A percentile compares a stretch with the other conserved stretches of the same genome.
Evolutionary conservation across 2,113 vertebrate species (phyloP).

Genomic region (Platanista minor): DNA sequence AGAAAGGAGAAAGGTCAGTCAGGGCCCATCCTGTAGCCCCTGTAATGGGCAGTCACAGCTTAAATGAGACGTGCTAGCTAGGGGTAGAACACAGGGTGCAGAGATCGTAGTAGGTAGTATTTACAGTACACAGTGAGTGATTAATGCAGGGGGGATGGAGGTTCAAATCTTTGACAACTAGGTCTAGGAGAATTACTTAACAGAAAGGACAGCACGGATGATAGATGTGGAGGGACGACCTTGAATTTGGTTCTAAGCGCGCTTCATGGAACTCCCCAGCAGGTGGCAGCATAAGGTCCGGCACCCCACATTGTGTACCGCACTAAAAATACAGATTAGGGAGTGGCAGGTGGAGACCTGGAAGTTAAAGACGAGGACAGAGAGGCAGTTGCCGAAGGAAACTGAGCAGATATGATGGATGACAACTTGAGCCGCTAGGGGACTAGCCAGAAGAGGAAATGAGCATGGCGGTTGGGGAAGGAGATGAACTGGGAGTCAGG

Average conservation of each 20-base stretch:
- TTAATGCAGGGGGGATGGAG: too few relatives aligned
- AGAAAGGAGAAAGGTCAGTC: not conserved
- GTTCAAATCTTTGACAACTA: not conserved
- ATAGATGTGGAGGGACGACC: not conserved
- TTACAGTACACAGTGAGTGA: not conserved
- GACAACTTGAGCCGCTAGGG: not conserved
- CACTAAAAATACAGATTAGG: not conserved
- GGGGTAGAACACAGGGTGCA: not conserved
- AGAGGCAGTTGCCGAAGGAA: not conserved
- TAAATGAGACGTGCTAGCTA: not conserved
- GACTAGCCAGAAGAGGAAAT: not conserved
- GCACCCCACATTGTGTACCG: not conserved
- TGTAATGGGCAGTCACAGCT: too few relatives aligned
- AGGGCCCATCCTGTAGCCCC: not conserved
- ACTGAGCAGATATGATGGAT: not conserved
- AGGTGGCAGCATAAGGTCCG: slow-evolving; percentile 31
- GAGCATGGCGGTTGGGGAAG: not conserved
- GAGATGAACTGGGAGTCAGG: not conserved
- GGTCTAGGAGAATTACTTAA: not conserved
- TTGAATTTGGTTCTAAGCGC: not conserved
- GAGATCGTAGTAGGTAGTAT: not conserved
- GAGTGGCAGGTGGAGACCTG: not conserved
- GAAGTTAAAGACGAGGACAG: not conserved
- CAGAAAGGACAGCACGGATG: not conserved
- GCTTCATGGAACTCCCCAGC: not conserved